Evolutionary conservation across 1,140 invertebrate species (phyloP).

Genomic region (Dinoponera quadriceps): DNA sequence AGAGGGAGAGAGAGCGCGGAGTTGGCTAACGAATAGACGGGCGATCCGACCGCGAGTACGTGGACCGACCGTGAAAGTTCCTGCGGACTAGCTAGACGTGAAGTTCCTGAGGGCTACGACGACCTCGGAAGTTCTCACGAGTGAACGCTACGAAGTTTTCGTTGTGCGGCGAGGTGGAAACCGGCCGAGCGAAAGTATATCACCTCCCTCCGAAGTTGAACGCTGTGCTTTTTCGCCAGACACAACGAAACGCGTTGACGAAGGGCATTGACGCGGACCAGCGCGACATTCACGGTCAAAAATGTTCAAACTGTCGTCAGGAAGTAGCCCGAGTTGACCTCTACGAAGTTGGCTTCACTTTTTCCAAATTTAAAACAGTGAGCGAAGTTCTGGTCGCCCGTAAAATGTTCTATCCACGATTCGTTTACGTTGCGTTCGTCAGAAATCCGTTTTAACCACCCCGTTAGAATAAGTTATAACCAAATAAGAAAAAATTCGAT

Average conservation of each 20-base stretch:
- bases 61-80: conserved; percentile 66
- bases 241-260: not conserved
- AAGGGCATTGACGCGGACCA: not conserved
- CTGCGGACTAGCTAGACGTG: conserved; percentile 34
- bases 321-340: no score
- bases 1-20: conserved; percentile 13
- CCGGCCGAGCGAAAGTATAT: not conserved
- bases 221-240: not conserved
- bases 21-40: conserved; percentile 63
- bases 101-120: conserved; percentile 41
- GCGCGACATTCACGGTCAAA: no score
- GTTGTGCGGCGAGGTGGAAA: not conserved
- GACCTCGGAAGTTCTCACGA: conserved; percentile 22
- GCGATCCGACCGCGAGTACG: conserved; percentile 57
- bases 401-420: no score
- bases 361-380: no score
- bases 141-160: not conserved
- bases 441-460: no score
- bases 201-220: not conserved
- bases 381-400: no score
- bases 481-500: no score
- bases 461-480: no score
- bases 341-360: no score
- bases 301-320: no score
- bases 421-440: no score